Percentiles rank a stretch among this genome's conserved stretches.
Evolutionary conservation across 2,888 invertebrate species (phyloP).

Genomic region (Crepidodera aurea): DNA sequence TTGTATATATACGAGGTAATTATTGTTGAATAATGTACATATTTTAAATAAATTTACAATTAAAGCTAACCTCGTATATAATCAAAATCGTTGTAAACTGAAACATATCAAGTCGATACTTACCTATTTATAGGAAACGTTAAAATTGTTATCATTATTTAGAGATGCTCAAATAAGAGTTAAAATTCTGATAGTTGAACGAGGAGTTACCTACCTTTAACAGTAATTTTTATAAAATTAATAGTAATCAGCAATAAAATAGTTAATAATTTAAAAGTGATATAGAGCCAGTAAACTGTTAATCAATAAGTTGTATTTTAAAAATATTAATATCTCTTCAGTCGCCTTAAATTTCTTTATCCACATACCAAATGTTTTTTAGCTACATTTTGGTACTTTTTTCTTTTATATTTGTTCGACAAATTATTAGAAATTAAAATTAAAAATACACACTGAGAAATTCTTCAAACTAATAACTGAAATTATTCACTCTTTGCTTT

Average conservation of each 20-base stretch:
- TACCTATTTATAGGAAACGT: not conserved
- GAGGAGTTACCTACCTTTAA: not conserved
- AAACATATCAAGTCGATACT: slow-evolving; percentile 24
- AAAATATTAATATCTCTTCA: no score
- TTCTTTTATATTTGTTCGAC: no score
- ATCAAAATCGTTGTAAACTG: slow-evolving; percentile 22
- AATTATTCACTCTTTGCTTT: no score
- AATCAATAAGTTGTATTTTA: no score
- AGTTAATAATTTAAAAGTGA: not conserved
- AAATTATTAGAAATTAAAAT: no score
- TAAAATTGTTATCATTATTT: slow-evolving; percentile 3
- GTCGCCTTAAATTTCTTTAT: no score
- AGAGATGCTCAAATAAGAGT: not conserved
- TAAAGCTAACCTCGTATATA: slow-evolving; percentile 3
- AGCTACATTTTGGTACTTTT: no score
- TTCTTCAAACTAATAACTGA: no score
- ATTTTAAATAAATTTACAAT: not conserved
- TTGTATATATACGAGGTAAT: not conserved
- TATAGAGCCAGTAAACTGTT: no score
- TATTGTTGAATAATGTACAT: not conserved
- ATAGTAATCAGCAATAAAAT: not conserved
- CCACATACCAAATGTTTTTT: no score
- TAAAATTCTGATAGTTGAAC: no score
- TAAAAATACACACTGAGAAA: no score
- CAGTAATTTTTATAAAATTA: not conserved